phyloP scores from a whole-genome alignment of 92 coral and sea anemone genomes.

The Ricordea florida region DNA sequence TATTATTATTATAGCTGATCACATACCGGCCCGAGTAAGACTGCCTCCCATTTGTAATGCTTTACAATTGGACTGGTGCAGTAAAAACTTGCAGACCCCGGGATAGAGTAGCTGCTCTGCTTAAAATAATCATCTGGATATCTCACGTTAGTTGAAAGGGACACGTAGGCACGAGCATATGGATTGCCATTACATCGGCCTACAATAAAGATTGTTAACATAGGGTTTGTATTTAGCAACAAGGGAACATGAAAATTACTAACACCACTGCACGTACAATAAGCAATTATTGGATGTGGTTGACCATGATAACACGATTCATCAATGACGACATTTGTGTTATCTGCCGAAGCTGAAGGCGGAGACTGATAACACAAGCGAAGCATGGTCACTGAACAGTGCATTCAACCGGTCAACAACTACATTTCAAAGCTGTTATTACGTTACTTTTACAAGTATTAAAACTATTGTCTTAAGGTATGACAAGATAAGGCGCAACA shows the following conservation, averaged over 20 bases:
- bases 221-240: background rate
- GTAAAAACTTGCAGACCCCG: background rate
- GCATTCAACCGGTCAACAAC: too few species aligned
- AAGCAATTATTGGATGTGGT: background rate
- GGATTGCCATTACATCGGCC: background rate
- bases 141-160: background rate
- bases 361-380: too few species aligned
- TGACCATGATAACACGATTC: too few species aligned
- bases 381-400: too few species aligned
- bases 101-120: background rate
- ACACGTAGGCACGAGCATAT: background rate
- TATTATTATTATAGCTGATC: background rate
- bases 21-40: background rate
- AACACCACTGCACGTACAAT: background rate
- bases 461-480: too few species aligned
- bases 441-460: too few species aligned
- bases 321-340: too few species aligned
- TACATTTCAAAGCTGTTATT: too few species aligned
- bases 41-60: conserved; percentile 1
- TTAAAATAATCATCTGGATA: background rate
- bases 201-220: background rate
- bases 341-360: too few species aligned
- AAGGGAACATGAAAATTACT: background rate
- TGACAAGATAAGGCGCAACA: too few species aligned
- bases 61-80: background rate